These are phyloP conservation scores for Allacma fusca DNA, from an alignment of 2,888 invertebrate genomes.

Conservation along the genomic window DNA sequence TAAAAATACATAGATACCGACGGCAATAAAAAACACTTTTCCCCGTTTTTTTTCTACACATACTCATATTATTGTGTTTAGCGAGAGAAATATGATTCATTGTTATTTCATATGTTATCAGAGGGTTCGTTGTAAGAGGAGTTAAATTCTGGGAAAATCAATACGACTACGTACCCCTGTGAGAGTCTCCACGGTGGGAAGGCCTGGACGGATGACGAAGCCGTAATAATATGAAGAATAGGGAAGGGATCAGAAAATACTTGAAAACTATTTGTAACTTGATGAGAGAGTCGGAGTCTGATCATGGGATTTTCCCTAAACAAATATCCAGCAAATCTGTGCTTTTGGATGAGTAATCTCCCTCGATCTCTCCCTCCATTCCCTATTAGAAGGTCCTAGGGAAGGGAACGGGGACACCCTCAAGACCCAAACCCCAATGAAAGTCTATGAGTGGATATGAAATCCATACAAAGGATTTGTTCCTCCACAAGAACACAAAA, in stretches of 20 bases:
- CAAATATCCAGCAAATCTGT: slow-evolving; percentile 35
- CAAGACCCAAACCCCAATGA: neutral
- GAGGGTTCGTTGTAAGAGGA: too few relatives aligned
- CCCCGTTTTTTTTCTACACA: too few relatives aligned
- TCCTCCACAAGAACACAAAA: neutral
- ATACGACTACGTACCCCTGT: neutral
- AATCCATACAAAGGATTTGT: neutral
- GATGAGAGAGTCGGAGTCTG: slow-evolving; percentile 25
- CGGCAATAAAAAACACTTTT: too few relatives aligned
- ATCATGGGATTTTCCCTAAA: slow-evolving; percentile 36
- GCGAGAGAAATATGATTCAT: too few relatives aligned
- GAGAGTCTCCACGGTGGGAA: neutral
- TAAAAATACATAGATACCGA: too few relatives aligned
- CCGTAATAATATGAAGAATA: neutral
- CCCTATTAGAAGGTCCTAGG: neutral
- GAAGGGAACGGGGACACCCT: neutral
- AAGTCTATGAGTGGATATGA: neutral
- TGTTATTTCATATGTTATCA: too few relatives aligned
- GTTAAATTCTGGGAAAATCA: neutral
- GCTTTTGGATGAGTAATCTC: slow-evolving; percentile 28
- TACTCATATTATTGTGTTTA: too few relatives aligned
- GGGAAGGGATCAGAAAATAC: slow-evolving; percentile 24
- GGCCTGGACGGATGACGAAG: neutral
- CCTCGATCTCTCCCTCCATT: neutral
- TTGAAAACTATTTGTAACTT: slow-evolving; percentile 16